These are phyloP conservation scores for Noctua pronuba DNA, from an alignment of 2,888 invertebrate genomes.

Conservation along the genomic window DNA sequence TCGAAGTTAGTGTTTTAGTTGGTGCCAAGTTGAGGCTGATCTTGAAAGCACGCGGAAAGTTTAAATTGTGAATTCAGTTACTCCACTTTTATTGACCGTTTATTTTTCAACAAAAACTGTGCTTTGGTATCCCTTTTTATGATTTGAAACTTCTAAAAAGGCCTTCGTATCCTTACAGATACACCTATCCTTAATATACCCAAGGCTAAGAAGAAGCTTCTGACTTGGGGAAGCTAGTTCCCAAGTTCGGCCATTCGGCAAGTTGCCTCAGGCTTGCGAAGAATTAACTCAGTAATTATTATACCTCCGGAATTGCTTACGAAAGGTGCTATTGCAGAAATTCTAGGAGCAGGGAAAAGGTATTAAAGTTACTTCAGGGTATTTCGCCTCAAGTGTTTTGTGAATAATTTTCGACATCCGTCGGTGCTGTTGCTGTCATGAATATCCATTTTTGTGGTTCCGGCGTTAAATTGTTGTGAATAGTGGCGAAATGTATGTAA, in stretches of 20 bases:
- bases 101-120: not conserved
- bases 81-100: not conserved
- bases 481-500: constrained; percentile 15
- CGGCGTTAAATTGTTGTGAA: constrained; percentile 7
- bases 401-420: constrained; percentile 50
- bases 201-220: constrained; percentile 39
- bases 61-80: constrained; percentile 4
- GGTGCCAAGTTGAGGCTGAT: not conserved
- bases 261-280: constrained; percentile 68
- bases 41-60: not conserved
- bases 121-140: not conserved
- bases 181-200: not conserved
- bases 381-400: constrained; percentile 41
- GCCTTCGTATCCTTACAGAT: not conserved
- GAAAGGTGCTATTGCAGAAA: constrained; percentile 59
- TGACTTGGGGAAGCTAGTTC: constrained; percentile 64
- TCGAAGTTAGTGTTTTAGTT: constrained; percentile 29
- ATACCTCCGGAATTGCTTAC: constrained; percentile 63
- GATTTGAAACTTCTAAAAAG: not conserved
- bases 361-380: constrained; percentile 40
- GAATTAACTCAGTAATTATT: constrained; percentile 77
- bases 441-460: constrained; percentile 37
- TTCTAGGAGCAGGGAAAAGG: constrained; percentile 49
- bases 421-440: constrained; percentile 27
- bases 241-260: constrained; percentile 68